Base-by-base conservation (phyloP, 2,888 invertebrate genomes). In the Cantharis flavilabris region DNA sequence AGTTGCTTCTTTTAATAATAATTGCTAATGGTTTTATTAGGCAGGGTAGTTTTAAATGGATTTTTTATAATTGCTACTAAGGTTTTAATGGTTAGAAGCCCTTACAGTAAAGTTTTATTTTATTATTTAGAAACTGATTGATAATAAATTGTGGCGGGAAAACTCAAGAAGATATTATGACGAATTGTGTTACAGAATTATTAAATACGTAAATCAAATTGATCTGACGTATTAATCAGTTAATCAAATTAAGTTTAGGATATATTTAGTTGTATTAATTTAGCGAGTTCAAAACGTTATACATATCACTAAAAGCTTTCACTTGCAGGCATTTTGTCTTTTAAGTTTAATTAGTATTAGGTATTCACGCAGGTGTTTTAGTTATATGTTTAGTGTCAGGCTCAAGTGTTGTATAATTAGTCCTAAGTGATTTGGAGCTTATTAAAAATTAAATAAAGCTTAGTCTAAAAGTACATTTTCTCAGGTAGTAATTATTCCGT, bases 371-470 rank as follows among this genome's bases (percentile, higher is more conserved):
- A 79, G 79, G 79, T 79, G 79, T 76, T 77, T 76, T 77, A 76
- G 76, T 77, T 76, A 79, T 79, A 77, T 77, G 75, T 79, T 79
- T 75, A 82, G 82, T 80, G 83, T 83, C 83, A 82, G 80, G 79
- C 73, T 81, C 81, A 80, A 82, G 80, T 81, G 83, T 80, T 82
- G 80, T 79, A 80, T 82, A 83, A 82, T 83, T 83, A 83, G 81
- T 77, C 80, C 74, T 79, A 80, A 82, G 82, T 81, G 80, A 76
- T 80, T 80, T 76, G 73, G 62, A 73, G 73, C 73, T 73, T 69
- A 73, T 73, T 69, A 73, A 73, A 73, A 73, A 73, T 73, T 73
- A 72, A 72, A 72, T 67, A 71, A 72, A 49, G 80, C 78, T 80
- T 77, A 80, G 82, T 79, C 80, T 80, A 81, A 81, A 81, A 80